phyloP scores from a whole-genome alignment of 2,888 invertebrate species.

The Encarsia formosa region DNA sequence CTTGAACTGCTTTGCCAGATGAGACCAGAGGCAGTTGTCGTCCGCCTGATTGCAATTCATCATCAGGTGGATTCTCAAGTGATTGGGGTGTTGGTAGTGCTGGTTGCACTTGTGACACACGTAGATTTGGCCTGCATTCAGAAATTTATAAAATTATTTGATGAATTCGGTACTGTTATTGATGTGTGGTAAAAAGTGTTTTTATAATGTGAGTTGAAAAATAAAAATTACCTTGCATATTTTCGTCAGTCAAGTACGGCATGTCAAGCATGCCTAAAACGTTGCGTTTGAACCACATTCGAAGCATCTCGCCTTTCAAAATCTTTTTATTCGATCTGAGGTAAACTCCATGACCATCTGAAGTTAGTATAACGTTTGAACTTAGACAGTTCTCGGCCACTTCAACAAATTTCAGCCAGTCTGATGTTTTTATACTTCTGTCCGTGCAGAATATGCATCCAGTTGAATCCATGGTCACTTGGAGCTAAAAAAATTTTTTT shows the following conservation, averaged over 20 bases:
- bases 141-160: no score
- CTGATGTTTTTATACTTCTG: slow-evolving; percentile 29
- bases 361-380: slow-evolving; percentile 58
- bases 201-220: no score
- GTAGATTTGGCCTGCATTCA: slow-evolving; percentile 72
- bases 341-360: slow-evolving; percentile 39
- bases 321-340: slow-evolving; percentile 55
- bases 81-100: slow-evolving; percentile 79
- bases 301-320: slow-evolving; percentile 64
- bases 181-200: no score
- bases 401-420: slow-evolving; percentile 49
- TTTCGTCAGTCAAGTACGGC: slow-evolving; percentile 72
- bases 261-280: slow-evolving; percentile 69
- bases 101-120: slow-evolving; percentile 74
- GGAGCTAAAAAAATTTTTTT: no score
- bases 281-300: slow-evolving; percentile 80
- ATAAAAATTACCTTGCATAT: slow-evolving; percentile 83
- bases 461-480: no score
- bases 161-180: no score
- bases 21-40: slow-evolving; percentile 59
- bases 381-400: slow-evolving; percentile 65
- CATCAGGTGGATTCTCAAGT: slow-evolving; percentile 80
- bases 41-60: slow-evolving; percentile 62
- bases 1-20: slow-evolving; percentile 34
- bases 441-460: slow-evolving; percentile 38